Evolutionary conservation across 2,888 invertebrate genomes (phyloP).

Genomic region (Rhagonycha lutea): DNA sequence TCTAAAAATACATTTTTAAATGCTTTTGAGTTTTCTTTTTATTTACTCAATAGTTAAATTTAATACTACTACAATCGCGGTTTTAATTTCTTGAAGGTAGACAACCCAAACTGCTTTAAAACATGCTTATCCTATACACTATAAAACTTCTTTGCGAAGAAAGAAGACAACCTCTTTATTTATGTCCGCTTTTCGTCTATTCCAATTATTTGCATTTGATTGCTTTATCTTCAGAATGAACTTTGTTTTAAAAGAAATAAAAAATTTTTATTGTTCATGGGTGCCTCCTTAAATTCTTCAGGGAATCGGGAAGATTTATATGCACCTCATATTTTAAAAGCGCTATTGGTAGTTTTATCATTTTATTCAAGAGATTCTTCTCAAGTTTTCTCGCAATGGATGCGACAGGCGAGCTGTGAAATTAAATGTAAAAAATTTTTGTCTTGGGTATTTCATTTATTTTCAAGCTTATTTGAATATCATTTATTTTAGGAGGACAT

Average conservation of each 20-base stretch:
- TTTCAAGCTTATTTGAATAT: slow-evolving; percentile 17
- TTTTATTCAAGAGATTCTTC: slow-evolving; percentile 27
- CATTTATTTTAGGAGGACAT: background rate
- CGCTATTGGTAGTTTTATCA: slow-evolving; percentile 35
- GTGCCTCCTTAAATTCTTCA: slow-evolving; percentile 2
- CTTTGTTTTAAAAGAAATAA: background rate
- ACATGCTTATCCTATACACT: background rate
- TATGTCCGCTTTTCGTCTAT: background rate
- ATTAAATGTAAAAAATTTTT: slow-evolving; percentile 47
- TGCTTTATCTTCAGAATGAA: background rate
- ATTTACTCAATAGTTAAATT: too few species aligned
- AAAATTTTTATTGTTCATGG: background rate
- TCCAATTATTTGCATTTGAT: background rate
- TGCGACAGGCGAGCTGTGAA: slow-evolving; percentile 45
- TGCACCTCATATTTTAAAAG: slow-evolving; percentile 35
- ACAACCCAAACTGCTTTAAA: background rate
- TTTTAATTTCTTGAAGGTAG: background rate
- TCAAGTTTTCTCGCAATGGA: slow-evolving; percentile 35
- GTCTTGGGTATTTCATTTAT: slow-evolving; percentile 20
- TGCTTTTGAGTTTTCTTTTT: background rate
- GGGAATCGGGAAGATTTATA: slow-evolving; percentile 33
- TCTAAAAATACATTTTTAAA: background rate
- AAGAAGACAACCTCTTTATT: background rate
- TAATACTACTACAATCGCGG: too few species aligned
- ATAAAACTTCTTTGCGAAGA: background rate